Conservation (phyloP, 2,888 invertebrate genomes). For the Nephrocerus scutellatus region DNA sequence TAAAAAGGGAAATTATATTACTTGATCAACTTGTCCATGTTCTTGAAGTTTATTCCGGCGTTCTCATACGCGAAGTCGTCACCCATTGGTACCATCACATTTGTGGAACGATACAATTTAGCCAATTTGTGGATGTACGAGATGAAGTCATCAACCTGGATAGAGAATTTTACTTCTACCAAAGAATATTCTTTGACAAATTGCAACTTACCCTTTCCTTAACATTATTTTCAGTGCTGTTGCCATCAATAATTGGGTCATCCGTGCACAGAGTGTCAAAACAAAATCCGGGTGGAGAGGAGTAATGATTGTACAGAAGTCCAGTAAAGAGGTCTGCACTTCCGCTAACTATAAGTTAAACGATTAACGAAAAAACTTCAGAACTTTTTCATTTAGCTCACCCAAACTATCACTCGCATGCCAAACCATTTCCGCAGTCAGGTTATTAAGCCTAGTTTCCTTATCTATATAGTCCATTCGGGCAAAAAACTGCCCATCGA, state of each 20-base stretch:
- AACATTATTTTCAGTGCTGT: slow-evolving; percentile 77
- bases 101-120: slow-evolving; percentile 56
- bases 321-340: slow-evolving; percentile 74
- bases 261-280: slow-evolving; percentile 82
- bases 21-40: slow-evolving; percentile 83
- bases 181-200: too few species aligned
- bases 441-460: slow-evolving; percentile 50
- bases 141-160: slow-evolving; percentile 55
- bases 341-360: slow-evolving; percentile 50
- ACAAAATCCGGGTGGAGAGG: slow-evolving; percentile 85
- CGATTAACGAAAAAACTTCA: too few species aligned
- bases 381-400: too few species aligned
- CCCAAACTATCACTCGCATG: slow-evolving; percentile 63
- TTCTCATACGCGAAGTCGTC: slow-evolving; percentile 82
- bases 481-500: slow-evolving; percentile 79
- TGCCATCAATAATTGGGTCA: slow-evolving; percentile 80
- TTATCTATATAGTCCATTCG: slow-evolving; percentile 85
- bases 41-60: slow-evolving; percentile 69
- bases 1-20: slow-evolving; percentile 41
- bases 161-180: too few species aligned
- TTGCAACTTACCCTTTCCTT: slow-evolving; percentile 62
- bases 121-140: slow-evolving; percentile 52
- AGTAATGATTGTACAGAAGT: slow-evolving; percentile 72
- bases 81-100: slow-evolving; percentile 87
- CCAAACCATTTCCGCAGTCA: slow-evolving; percentile 81